Conservation (phyloP, 2,113 vertebrate species). For the Delphinus delphis region DNA sequence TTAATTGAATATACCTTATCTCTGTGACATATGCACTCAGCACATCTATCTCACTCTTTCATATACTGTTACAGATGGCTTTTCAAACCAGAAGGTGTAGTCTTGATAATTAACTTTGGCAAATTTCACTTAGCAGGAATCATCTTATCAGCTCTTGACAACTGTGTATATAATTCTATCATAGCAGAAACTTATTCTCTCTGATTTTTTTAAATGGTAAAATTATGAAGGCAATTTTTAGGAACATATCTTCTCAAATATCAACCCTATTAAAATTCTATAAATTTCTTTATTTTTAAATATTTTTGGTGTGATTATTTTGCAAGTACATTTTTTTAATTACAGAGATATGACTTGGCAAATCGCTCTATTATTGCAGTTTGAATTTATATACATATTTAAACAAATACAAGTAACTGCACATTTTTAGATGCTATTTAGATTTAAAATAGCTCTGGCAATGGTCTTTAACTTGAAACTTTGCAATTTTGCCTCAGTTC, state of each 20-base stretch:
- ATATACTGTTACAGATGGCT: constrained; percentile 59
- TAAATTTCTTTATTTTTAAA: background rate
- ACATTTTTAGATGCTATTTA: background rate
- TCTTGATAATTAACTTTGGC: constrained; percentile 77
- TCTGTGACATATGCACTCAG: background rate
- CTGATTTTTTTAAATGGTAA: constrained; percentile 36
- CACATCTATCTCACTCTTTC: background rate
- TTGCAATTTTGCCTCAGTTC: background rate
- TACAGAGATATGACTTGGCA: background rate
- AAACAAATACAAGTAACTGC: background rate
- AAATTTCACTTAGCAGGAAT: constrained; percentile 65
- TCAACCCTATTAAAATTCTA: background rate
- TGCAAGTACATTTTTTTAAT: background rate
- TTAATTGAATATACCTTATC: background rate
- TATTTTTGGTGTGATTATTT: background rate
- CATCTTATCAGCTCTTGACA: constrained; percentile 66
- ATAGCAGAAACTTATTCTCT: background rate
- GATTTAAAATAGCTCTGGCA: background rate
- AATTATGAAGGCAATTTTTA: constrained; percentile 23
- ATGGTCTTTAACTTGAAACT: background rate
- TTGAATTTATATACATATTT: background rate
- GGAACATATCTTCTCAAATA: constrained; percentile 9
- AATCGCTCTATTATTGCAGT: background rate
- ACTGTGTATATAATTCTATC: constrained; percentile 46
- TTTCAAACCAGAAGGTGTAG: constrained; percentile 70